phyloP scores from a whole-genome alignment of 1,140 invertebrate species.

The Panagrolaimus sp. region DNA sequence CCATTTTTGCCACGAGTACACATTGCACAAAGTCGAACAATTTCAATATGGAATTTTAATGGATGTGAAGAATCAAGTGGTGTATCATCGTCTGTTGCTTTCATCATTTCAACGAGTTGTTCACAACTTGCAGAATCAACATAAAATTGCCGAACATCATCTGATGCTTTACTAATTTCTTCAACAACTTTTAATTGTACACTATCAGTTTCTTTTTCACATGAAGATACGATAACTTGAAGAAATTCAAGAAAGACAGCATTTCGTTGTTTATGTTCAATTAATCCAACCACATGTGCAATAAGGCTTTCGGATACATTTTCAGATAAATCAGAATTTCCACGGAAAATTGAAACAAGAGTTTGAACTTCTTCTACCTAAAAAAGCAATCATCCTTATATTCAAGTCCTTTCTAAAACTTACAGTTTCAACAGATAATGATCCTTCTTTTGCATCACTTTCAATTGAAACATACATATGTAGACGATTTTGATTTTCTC shows the following conservation, averaged over 20 bases:
- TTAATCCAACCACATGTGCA: slow-evolving; percentile 94
- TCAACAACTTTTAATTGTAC: slow-evolving; percentile 98
- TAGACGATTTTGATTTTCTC: slow-evolving; percentile 86
- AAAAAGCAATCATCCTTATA: slow-evolving; percentile 35
- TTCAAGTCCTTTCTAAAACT: slow-evolving; percentile 21
- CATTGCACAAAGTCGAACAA: slow-evolving; percentile 87
- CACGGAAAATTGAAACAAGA: slow-evolving; percentile 87
- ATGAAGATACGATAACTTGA: slow-evolving; percentile 90
- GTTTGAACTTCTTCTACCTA: slow-evolving; percentile 89
- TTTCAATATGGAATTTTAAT: slow-evolving; percentile 85
- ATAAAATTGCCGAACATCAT: slow-evolving; percentile 94
- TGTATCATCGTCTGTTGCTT: slow-evolving; percentile 17
- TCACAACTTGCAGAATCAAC: slow-evolving; percentile 89
- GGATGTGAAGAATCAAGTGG: slow-evolving; percentile 59
- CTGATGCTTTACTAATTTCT: slow-evolving; percentile 90
- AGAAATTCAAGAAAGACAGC: slow-evolving; percentile 92
- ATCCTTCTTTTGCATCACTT: slow-evolving; percentile 55
- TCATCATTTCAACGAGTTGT: slow-evolving; percentile 66
- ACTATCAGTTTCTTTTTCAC: slow-evolving; percentile 86
- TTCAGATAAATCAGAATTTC: slow-evolving; percentile 86
- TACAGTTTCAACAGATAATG: slow-evolving; percentile 50
- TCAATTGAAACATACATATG: slow-evolving; percentile 70
- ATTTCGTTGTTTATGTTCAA: slow-evolving; percentile 86
- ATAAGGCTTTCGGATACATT: slow-evolving; percentile 91
- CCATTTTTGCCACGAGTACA: slow-evolving; percentile 99